Conservation (phyloP, 2,888 invertebrate species). For the Hipparchia semele region DNA sequence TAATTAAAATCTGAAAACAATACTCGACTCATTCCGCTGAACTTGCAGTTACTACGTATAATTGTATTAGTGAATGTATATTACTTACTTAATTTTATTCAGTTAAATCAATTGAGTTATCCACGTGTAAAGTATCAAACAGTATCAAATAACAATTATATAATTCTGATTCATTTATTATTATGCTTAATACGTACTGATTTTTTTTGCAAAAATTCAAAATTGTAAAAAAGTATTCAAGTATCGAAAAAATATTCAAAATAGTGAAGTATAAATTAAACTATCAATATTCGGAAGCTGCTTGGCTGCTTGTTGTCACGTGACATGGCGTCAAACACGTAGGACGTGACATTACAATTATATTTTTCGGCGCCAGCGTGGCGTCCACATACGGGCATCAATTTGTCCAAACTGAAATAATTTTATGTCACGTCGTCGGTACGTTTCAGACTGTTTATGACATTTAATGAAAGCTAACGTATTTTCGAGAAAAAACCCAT, state of each 20-base stretch:
- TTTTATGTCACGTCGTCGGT: not conserved
- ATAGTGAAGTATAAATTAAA: too few relatives aligned
- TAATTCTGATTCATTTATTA: too few relatives aligned
- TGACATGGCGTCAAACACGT: not conserved
- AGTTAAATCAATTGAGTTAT: not conserved
- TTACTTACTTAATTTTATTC: not conserved
- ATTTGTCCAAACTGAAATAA: too few relatives aligned
- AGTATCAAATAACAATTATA: not conserved
- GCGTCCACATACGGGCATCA: too few relatives aligned
- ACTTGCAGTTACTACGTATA: not conserved
- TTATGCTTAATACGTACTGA: too few relatives aligned
- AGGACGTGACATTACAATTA: too few relatives aligned
- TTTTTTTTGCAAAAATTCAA: too few relatives aligned
- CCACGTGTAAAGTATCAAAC: not conserved
- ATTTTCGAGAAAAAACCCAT: too few relatives aligned
- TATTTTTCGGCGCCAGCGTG: too few relatives aligned
- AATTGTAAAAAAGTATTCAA: too few relatives aligned
- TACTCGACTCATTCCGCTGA: not conserved
- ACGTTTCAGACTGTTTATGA: not conserved
- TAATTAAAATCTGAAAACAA: conserved; percentile 19
- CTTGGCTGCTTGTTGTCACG: not conserved
- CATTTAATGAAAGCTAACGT: too few relatives aligned
- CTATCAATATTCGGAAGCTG: not conserved
- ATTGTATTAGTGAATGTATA: not conserved
- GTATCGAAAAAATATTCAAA: too few relatives aligned